phyloP scores from a whole-genome alignment of 92 coral and sea anemone genomes.

The Porites evermanni region DNA sequence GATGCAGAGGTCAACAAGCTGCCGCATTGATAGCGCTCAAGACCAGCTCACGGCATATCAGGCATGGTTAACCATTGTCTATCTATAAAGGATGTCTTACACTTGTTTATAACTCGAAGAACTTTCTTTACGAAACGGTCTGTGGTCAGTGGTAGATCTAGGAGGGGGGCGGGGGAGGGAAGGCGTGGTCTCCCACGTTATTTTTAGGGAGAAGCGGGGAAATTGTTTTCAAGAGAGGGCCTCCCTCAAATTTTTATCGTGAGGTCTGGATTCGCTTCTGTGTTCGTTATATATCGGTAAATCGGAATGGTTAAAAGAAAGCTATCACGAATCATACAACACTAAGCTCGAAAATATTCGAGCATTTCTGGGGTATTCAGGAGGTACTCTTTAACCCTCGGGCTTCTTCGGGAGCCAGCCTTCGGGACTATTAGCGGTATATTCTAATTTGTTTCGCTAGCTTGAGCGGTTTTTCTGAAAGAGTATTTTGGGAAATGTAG shows the following conservation, averaged over 20 bases:
- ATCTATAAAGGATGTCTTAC: not conserved
- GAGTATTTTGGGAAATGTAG: too few species aligned
- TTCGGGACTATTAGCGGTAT: not conserved
- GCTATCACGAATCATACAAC: not conserved
- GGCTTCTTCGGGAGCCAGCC: not conserved
- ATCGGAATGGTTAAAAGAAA: not conserved
- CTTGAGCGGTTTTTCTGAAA: too few species aligned
- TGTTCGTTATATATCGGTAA: not conserved
- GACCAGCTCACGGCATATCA: slow-evolving; percentile 92
- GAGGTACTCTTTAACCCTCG: not conserved
- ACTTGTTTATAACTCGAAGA: not conserved
- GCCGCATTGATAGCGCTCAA: slow-evolving; percentile 84
- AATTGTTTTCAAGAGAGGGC: not conserved
- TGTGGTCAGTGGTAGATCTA: not conserved
- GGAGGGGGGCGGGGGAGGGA: too few species aligned
- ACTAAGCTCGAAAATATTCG: not conserved
- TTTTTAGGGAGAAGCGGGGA: too few species aligned
- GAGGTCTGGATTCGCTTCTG: not conserved
- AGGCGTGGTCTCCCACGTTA: too few species aligned
- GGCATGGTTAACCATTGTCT: slow-evolving; percentile 34
- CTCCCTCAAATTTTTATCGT: not conserved
- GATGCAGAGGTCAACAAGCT: slow-evolving; percentile 65
- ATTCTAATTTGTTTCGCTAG: too few species aligned
- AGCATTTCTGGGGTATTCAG: not conserved
- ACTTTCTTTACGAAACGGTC: not conserved